A percentile compares a stretch with the other conserved stretches of the same genome.
Conservation (phyloP, 1,140 invertebrate species). For the Drosophila truncata region DNA sequence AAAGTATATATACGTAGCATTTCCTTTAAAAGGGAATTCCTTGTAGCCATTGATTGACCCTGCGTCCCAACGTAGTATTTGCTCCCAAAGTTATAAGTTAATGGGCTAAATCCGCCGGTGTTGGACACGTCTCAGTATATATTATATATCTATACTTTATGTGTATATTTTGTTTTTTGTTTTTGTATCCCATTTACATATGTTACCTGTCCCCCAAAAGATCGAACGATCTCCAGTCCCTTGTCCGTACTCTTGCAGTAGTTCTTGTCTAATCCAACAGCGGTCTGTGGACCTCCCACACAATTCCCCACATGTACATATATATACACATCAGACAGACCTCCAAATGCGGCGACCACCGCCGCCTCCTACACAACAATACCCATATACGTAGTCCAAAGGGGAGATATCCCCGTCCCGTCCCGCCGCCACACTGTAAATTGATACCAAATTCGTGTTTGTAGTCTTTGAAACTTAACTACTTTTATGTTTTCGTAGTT, state of each 20-base stretch:
- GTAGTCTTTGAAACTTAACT: slow-evolving; percentile 52
- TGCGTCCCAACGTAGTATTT: slow-evolving; percentile 52
- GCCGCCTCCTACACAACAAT: slow-evolving; percentile 29
- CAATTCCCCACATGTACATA: slow-evolving; percentile 56
- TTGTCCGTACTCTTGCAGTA: slow-evolving; percentile 55
- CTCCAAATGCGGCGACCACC: slow-evolving; percentile 49
- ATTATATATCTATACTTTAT: slow-evolving; percentile 41
- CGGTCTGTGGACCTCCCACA: slow-evolving; percentile 47
- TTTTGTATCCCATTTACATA: slow-evolving; percentile 36
- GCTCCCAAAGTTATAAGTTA: slow-evolving; percentile 30
- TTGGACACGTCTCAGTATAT: slow-evolving; percentile 62
- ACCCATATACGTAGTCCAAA: slow-evolving; percentile 38
- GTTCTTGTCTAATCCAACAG: slow-evolving; percentile 73
- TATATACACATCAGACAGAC: slow-evolving; percentile 37
- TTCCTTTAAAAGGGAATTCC: slow-evolving; percentile 42
- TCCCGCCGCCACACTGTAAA: slow-evolving; percentile 52
- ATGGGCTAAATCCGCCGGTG: slow-evolving; percentile 55
- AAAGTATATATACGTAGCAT: slow-evolving; percentile 68
- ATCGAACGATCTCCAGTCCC: slow-evolving; percentile 29
- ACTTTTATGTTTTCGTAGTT: slow-evolving; percentile 63
- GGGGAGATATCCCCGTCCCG: slow-evolving; percentile 12
- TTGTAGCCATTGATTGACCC: slow-evolving; percentile 32
- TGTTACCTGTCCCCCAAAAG: slow-evolving; percentile 54
- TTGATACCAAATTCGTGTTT: slow-evolving; percentile 53
- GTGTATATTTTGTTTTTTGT: slow-evolving; percentile 43